Evolutionary conservation across 2,888 invertebrate genomes (phyloP), one percentile per base, ranked within the genome.

Genomic region (Heliconius aoede): DNA sequence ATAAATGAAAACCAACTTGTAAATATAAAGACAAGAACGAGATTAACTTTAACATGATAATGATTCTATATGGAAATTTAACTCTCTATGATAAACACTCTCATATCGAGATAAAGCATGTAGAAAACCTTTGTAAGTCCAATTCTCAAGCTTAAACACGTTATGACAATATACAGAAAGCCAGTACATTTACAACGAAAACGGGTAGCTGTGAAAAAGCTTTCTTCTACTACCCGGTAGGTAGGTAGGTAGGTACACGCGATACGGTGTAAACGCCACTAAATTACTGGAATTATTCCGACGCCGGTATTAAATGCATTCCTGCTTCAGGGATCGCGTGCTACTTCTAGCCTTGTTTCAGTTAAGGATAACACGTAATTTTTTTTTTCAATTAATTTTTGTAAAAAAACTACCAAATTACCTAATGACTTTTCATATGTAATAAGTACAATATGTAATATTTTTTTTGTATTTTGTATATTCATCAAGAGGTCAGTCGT

Each of bases 301-400:
- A 85, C 85, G 88, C 86, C 89, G 89, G 88, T 91, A 90, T 88
- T 90, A 90, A 91, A 91, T 91, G 91, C 90, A 91, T 92, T 92
- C 91, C 88, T 85, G 85, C 86, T 87, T 83, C 86, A 85, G 87
- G 86, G 88, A 89, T 92, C 89, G 92, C 92, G 91, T 92, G 92
- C 88, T 83, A 83, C 83, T 85, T 85, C 72, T 73, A 76, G 75
- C 71, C 65, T 76, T 76, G 74, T 79, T 84, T 85, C 84, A 85
- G 84, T 85, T 83, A 81, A 84, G 83, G 82, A 82, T 82, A 80
- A 79, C 75, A 73, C 68, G 65, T 71, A 68, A 30, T 71, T 78
- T 81, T 80, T 79, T 78, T 79, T 80, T 79, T 78, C 78, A 18
- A 32, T 62, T 73, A 67, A 46, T 36, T 46, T 73, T 67, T 32